These are phyloP conservation scores for Glandiceps talaboti DNA, from an alignment of 53 echinoderm and acorn worm species.

Conservation along the genomic window DNA sequence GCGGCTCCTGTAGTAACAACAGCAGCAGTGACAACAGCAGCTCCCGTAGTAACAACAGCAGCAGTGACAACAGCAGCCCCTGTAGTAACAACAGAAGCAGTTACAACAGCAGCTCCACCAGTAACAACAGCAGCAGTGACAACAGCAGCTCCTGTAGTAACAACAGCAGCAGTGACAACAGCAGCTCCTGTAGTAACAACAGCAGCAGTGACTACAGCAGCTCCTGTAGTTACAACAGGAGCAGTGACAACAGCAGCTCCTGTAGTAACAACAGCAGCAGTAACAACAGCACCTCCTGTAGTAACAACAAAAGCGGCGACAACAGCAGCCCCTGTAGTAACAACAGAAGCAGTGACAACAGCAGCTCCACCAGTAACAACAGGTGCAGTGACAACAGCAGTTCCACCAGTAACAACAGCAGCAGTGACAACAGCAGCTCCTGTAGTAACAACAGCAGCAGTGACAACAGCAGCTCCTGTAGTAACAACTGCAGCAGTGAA, in stretches of 20 bases:
- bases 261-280: neutral
- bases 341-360: neutral
- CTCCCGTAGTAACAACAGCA: neutral
- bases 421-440: neutral
- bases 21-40: neutral
- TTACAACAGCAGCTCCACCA: neutral
- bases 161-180: neutral
- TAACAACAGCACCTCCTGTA: neutral
- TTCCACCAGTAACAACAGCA: neutral
- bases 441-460: neutral
- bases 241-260: neutral
- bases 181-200: neutral
- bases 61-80: neutral
- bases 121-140: neutral
- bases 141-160: neutral
- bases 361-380: neutral
- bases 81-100: neutral
- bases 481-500: neutral
- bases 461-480: neutral
- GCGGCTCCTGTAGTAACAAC: neutral
- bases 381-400: neutral
- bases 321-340: neutral
- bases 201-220: neutral
- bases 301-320: neutral
- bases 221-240: neutral